Evolutionary conservation across 2,888 invertebrate genomes (phyloP).

Genomic region (Ochlodes sylvanus): DNA sequence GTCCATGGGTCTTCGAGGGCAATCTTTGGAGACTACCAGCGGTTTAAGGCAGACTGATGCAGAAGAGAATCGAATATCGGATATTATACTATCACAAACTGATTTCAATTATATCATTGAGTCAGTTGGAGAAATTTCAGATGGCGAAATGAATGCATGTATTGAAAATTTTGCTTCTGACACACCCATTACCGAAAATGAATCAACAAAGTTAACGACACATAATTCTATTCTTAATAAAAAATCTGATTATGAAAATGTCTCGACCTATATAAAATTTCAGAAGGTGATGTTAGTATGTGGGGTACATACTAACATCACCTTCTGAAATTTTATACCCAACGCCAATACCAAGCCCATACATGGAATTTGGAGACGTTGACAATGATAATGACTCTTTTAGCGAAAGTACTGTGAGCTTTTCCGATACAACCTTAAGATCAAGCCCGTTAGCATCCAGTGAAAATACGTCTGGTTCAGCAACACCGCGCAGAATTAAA

Average conservation of each 20-base stretch:
- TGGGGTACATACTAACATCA: too few species aligned
- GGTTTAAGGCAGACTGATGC: slow-evolving; percentile 13
- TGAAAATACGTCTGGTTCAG: slow-evolving; percentile 39
- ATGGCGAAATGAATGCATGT: too few species aligned
- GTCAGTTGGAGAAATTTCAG: slow-evolving; percentile 38
- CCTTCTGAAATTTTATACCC: slow-evolving; percentile 29
- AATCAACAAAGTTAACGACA: too few species aligned
- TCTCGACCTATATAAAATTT: too few species aligned
- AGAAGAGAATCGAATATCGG: slow-evolving; percentile 35
- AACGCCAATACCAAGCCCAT: slow-evolving; percentile 40
- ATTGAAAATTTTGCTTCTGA: too few species aligned
- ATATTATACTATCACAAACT: slow-evolving; percentile 36
- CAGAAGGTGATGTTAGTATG: not conserved
- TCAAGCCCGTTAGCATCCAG: slow-evolving; percentile 40
- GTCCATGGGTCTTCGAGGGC: slow-evolving; percentile 32
- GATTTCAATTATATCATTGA: slow-evolving; percentile 40
- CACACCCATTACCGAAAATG: not conserved
- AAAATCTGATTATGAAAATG: too few species aligned
- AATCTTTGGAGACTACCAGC: slow-evolving; percentile 23
- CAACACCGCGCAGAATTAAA: slow-evolving; percentile 36
- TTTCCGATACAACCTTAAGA: slow-evolving; percentile 29
- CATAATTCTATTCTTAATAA: too few species aligned
- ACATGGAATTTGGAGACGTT: slow-evolving; percentile 27
- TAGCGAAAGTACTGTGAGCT: slow-evolving; percentile 18
- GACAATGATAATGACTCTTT: slow-evolving; percentile 7